Evolutionary conservation across 2,888 invertebrate species (phyloP).

Genomic region (Conomelus anceps): DNA sequence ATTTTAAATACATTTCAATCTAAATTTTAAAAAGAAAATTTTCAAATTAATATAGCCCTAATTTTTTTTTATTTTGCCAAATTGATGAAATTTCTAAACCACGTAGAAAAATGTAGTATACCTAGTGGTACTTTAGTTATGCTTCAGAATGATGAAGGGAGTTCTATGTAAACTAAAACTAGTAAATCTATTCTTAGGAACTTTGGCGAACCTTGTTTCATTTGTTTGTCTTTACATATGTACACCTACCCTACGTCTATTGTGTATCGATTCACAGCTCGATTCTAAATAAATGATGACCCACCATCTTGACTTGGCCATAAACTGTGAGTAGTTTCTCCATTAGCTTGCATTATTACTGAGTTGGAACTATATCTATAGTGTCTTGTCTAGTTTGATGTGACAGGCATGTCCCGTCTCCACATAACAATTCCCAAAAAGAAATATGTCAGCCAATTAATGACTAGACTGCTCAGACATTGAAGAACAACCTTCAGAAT

Average conservation of each 20-base stretch:
- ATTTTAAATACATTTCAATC: no score
- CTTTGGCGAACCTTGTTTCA: neutral
- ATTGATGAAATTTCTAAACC: no score
- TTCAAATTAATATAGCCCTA: no score
- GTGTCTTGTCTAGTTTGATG: neutral
- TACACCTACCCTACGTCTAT: neutral
- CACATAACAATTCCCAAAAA: neutral
- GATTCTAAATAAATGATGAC: neutral
- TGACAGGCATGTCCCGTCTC: neutral
- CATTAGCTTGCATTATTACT: neutral
- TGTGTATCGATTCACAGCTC: neutral
- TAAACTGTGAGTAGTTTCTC: neutral
- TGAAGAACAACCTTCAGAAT: neutral
- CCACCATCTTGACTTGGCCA: neutral
- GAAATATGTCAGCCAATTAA: neutral
- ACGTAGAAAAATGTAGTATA: no score
- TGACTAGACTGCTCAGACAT: neutral
- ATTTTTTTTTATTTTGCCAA: no score
- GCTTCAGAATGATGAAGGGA: no score
- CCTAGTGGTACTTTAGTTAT: no score
- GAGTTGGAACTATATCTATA: neutral
- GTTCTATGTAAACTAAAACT: neutral
- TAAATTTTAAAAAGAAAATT: no score
- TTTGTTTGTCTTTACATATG: neutral
- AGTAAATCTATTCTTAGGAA: neutral